Evolutionary conservation across 2,797 vertebrate genomes (phyloP), one percentile per base, ranked within the genome.

Genomic region (Petrocephalus sullivani): DNA sequence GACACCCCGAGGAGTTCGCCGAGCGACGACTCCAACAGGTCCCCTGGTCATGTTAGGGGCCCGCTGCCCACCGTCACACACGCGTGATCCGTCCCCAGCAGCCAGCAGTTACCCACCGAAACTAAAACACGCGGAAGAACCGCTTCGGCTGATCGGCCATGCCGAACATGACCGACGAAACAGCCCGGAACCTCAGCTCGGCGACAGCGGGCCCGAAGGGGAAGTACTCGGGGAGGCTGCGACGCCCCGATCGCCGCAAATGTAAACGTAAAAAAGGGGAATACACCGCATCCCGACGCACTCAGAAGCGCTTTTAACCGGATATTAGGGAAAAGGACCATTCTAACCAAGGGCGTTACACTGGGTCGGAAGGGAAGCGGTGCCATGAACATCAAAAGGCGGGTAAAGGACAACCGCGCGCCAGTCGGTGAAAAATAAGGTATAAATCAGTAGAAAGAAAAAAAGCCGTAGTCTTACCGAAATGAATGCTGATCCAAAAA

Each of bases 401-500:
- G 4, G 33, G 37, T 16, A 71, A 71, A 37, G 2, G 12, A 33
- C 7, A 46, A 46, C 46, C 71, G 9, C 41, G 8, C 19, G 8
- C 9, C 0, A n/a, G 7, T 10, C 7, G 46, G 56, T 3, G 8
- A 81, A 57, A 81, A 81, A 81, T 2, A 49, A n/a, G 23, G 46
- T n/a, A 75, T 0, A 41, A 19, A 19, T 41, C 12, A 1, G 2
- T 19, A 19, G 8, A 49, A 46, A 78, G n/a, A 78, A 19, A 49
- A 46, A 78, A 46, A 78, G 8, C 37, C 33, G 41, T n/a, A 49
- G n/a, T 93, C 95, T 95, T 91, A 96, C 96, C 95, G 95, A 96
- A 95, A 95, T 95, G 87, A 96, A 95, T 96, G 94, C 95, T 95
- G 95, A 96, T 96, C 95, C 95, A 94, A 95, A 95, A 96, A 94